Conservation (phyloP, 92 coral and sea anemone species). For the Porites rus region DNA sequence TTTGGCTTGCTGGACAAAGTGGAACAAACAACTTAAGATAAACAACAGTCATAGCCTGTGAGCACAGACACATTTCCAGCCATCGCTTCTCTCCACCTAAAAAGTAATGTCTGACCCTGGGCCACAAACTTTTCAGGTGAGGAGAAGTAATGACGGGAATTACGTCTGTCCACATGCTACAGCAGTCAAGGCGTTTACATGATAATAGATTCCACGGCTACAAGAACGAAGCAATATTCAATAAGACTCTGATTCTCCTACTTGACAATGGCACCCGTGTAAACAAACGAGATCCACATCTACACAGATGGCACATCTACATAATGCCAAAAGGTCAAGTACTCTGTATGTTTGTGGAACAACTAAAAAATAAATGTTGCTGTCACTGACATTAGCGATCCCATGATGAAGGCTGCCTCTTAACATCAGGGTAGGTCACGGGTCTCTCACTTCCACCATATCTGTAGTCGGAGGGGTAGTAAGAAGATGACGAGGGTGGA, state of each 20-base stretch:
- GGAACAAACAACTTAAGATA: too few species aligned
- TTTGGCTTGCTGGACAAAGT: too few species aligned
- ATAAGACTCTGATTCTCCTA: background rate
- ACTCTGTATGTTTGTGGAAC: background rate
- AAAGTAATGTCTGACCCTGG: too few species aligned
- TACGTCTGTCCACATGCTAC: background rate
- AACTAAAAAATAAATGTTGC: conserved; percentile 16
- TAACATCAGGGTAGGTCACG: conserved; percentile 46
- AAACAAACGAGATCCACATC: conserved; percentile 22
- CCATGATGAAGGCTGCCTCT: conserved; percentile 27
- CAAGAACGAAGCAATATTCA: background rate
- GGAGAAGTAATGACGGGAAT: background rate
- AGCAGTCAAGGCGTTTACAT: background rate
- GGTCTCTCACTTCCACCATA: conserved; percentile 40
- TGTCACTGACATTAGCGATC: conserved; percentile 16
- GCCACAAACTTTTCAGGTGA: too few species aligned
- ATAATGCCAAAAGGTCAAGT: conserved; percentile 29
- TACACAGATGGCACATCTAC: conserved; percentile 3
- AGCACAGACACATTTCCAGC: too few species aligned
- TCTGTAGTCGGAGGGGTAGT: background rate
- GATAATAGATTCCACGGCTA: background rate
- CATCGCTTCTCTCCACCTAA: too few species aligned
- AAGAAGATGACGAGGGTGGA: background rate
- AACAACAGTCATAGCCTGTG: too few species aligned
- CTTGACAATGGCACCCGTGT: background rate